phyloP scores from a whole-genome alignment of 2,888 invertebrate species.

The Willowsia nigromaculata region DNA sequence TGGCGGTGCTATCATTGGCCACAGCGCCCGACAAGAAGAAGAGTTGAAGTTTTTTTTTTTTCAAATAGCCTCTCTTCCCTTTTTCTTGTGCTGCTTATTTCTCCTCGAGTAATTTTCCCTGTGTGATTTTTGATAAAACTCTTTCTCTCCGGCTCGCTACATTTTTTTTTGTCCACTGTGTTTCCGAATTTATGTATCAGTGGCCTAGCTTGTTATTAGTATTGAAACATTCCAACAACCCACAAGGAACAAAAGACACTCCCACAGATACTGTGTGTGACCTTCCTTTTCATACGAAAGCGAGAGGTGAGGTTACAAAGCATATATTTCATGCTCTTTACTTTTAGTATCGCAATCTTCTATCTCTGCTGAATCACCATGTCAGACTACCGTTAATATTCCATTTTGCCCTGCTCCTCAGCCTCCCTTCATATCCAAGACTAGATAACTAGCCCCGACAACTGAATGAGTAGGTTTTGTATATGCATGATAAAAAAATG shows the following conservation, averaged over 20 bases:
- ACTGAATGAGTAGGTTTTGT: background rate
- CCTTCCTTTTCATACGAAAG: background rate
- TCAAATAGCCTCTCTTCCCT: background rate
- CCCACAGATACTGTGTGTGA: background rate
- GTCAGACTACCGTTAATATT: background rate
- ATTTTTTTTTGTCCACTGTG: background rate
- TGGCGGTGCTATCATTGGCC: background rate
- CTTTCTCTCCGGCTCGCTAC: background rate
- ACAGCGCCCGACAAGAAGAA: background rate
- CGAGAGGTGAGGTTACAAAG: background rate
- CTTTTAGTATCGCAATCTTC: background rate
- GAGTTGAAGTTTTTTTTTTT: background rate
- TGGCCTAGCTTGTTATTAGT: background rate
- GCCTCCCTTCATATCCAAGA: too few relatives aligned
- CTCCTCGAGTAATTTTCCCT: conserved; percentile 19
- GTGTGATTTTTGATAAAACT: conserved; percentile 3
- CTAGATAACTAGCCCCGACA: background rate
- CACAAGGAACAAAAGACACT: background rate
- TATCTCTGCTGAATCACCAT: background rate
- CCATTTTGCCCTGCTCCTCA: too few relatives aligned
- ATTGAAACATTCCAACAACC: background rate
- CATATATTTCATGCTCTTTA: background rate
- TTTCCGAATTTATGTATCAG: background rate
- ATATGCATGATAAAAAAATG: background rate
- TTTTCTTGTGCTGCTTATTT: background rate